Evolutionary conservation across 2,113 vertebrate genomes (phyloP).

Genomic region (Tragelaphus buxtoni): DNA sequence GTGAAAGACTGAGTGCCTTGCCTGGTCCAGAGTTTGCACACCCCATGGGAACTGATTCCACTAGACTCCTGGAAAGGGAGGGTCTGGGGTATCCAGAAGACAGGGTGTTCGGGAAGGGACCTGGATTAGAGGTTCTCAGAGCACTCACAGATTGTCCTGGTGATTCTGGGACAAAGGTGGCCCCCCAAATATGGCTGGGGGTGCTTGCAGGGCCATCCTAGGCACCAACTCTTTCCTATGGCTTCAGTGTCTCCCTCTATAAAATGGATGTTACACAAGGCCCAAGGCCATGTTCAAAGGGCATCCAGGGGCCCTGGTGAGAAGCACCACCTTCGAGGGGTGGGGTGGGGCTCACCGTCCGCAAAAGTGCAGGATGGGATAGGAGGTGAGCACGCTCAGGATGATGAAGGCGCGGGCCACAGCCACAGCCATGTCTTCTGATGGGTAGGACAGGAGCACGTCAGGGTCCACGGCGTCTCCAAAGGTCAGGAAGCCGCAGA

Average conservation of each 20-base stretch:
- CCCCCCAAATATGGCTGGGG: not conserved
- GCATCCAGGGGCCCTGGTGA: not conserved
- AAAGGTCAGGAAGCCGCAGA: conserved; percentile 96
- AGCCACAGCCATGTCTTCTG: conserved; percentile 91
- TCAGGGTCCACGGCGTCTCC: conserved; percentile 91
- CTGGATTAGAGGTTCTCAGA: not conserved
- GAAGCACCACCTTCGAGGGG: accelerated
- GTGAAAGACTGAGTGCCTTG: no score
- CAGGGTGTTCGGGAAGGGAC: not conserved
- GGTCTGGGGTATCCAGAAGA: not conserved
- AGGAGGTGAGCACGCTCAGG: conserved; percentile 94
- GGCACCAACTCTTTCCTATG: not conserved
- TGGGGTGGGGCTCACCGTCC: conserved; percentile 85
- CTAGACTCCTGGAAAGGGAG: not conserved
- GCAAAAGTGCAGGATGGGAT: conserved; percentile 97
- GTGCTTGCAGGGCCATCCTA: not conserved
- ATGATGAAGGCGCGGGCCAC: conserved; percentile 94
- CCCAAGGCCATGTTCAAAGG: not conserved
- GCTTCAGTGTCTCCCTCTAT: not conserved
- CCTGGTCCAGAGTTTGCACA: not conserved
- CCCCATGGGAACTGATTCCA: not conserved
- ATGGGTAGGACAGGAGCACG: conserved; percentile 94
- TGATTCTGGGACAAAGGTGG: not conserved
- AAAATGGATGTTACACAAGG: not conserved
- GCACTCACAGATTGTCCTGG: not conserved